phyloP scores from a whole-genome alignment of 2,797 vertebrate species.

The Pangasius djambal region DNA sequence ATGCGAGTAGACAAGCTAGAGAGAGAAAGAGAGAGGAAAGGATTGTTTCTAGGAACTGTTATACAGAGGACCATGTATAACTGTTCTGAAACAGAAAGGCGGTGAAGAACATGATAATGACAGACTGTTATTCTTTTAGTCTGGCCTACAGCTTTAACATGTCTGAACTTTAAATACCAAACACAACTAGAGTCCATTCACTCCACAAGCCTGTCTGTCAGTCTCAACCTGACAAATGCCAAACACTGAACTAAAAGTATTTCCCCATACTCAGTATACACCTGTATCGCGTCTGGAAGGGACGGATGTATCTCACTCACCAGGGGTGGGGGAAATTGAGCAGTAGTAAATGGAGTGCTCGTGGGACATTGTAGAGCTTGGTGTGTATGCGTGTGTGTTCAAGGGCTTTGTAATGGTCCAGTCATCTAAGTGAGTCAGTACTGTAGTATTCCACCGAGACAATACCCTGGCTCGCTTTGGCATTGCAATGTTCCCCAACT shows the following conservation, averaged over 20 bases:
- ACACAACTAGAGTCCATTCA: slow-evolving; percentile 41
- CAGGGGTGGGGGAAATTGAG: slow-evolving; percentile 12
- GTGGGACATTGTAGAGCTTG: slow-evolving; percentile 14
- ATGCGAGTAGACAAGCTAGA: not conserved
- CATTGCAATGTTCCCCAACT: slow-evolving; percentile 3
- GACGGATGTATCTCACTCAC: slow-evolving; percentile 39
- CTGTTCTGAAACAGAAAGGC: slow-evolving; percentile 21
- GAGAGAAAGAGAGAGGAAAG: not conserved
- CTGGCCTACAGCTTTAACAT: slow-evolving; percentile 50
- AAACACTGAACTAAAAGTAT: slow-evolving; percentile 42
- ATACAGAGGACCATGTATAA: slow-evolving; percentile 10
- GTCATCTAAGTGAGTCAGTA: slow-evolving; percentile 42
- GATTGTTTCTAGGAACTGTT: not conserved
- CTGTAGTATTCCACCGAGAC: slow-evolving; percentile 28
- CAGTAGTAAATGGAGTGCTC: slow-evolving; percentile 27
- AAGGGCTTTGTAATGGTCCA: slow-evolving; percentile 31
- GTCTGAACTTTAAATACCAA: slow-evolving; percentile 59
- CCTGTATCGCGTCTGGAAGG: slow-evolving; percentile 24
- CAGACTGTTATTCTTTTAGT: slow-evolving; percentile 33
- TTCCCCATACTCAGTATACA: slow-evolving; percentile 28
- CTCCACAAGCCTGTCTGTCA: slow-evolving; percentile 42
- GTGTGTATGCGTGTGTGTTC: slow-evolving; percentile 22
- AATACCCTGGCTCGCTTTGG: slow-evolving; percentile 28
- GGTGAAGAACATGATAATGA: slow-evolving; percentile 34
- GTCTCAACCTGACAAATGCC: slow-evolving; percentile 49